Evolutionary conservation across 2,888 invertebrate species (phyloP).

Genomic region (Lithosia quadra): DNA sequence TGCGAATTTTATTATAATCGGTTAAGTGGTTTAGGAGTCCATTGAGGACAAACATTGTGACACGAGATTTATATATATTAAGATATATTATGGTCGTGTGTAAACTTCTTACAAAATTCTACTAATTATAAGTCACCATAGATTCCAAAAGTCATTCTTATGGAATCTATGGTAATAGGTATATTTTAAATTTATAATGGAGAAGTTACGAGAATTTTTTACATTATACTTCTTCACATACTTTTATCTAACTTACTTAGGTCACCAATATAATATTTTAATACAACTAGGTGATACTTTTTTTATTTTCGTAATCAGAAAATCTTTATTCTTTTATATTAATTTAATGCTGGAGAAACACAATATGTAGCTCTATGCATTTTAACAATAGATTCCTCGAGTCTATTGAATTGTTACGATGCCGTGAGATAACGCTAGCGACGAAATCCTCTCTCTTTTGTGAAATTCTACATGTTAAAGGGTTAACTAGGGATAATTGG

Average conservation of each 20-base stretch:
- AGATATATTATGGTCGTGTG: background rate
- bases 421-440: constrained; percentile 60
- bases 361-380: constrained; percentile 47
- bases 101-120: background rate
- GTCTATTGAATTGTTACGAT: constrained; percentile 69
- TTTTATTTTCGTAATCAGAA: constrained; percentile 13
- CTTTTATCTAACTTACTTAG: background rate
- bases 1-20: no score
- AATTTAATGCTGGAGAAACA: constrained; percentile 34
- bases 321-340: constrained; percentile 33
- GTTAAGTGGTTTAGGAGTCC: no score
- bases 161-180: no score
- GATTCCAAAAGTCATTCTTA: no score
- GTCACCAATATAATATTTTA: background rate
- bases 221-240: background rate
- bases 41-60: no score
- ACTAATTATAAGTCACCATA: no score
- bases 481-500: constrained; percentile 42
- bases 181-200: no score
- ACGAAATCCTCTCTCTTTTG: constrained; percentile 74
- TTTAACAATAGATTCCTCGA: constrained; percentile 57
- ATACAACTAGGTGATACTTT: background rate
- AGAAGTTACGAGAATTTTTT: background rate
- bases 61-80: no score
- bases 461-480: constrained; percentile 58